phyloP scores from a whole-genome alignment of 2,888 invertebrate species.

The Tachina fera region DNA sequence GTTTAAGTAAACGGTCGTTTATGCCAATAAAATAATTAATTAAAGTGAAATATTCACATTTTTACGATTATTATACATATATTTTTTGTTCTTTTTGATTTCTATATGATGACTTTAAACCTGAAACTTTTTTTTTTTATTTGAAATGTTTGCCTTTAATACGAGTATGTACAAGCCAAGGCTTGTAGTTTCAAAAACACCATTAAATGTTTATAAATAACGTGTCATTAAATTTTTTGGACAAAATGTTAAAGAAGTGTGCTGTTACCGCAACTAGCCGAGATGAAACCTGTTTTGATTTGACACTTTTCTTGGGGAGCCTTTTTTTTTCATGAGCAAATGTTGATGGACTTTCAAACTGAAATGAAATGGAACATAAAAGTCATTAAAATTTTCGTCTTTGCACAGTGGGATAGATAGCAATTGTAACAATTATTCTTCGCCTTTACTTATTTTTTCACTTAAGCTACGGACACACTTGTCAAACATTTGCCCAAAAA shows the following conservation, averaged over 20 bases:
- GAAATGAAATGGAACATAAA: conserved; percentile 15
- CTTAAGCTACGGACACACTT: no score
- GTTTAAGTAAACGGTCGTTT: conserved; percentile 63
- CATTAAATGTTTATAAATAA: conserved; percentile 6
- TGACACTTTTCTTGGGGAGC: background rate
- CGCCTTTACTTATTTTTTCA: no score
- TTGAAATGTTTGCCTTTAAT: background rate
- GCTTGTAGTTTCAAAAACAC: background rate
- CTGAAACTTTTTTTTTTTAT: conserved; percentile 1
- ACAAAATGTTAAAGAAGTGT: conserved; percentile 44
- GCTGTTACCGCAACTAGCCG: conserved; percentile 26
- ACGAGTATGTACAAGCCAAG: background rate
- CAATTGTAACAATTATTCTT: background rate
- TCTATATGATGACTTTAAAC: conserved; percentile 15
- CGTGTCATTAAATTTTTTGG: conserved; percentile 43
- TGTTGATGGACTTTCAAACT: conserved; percentile 46
- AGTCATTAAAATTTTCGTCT: background rate
- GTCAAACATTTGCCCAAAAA: no score
- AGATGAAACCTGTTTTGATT: conserved; percentile 53
- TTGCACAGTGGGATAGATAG: background rate
- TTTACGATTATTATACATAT: conserved; percentile 42
- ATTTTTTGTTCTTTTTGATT: background rate
- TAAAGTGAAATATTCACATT: conserved; percentile 66
- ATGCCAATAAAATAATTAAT: conserved; percentile 63
- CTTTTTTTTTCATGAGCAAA: conserved; percentile 10